Evolutionary conservation across 2,888 invertebrate species (phyloP).

Genomic region (Cyclophora punctaria): DNA sequence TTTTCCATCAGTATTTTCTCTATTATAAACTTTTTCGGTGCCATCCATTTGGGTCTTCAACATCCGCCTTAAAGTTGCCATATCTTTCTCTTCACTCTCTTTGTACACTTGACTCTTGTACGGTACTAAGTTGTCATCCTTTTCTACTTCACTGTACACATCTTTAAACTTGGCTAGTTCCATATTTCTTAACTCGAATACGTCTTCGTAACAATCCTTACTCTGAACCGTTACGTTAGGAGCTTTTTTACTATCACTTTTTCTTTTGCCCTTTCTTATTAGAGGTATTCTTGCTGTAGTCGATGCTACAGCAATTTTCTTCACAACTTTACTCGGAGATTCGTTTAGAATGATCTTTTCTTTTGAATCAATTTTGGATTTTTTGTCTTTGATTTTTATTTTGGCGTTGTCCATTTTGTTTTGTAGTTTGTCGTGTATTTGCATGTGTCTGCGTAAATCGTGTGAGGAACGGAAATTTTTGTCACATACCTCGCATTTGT

Average conservation of each 20-base stretch:
- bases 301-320: constrained; percentile 11
- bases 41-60: constrained; percentile 13
- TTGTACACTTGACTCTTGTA: constrained; percentile 27
- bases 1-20: constrained; percentile 53
- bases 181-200: not conserved
- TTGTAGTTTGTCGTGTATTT: constrained; percentile 77
- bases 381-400: constrained; percentile 17
- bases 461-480: constrained; percentile 89
- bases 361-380: not conserved
- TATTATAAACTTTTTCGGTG: not conserved
- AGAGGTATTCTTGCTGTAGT: constrained; percentile 5
- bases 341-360: constrained; percentile 3
- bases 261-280: not conserved
- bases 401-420: constrained; percentile 32
- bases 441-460: constrained; percentile 87
- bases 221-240: constrained; percentile 52
- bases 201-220: constrained; percentile 13
- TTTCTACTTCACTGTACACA: constrained; percentile 30
- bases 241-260: constrained; percentile 26
- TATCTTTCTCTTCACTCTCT: constrained; percentile 26
- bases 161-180: constrained; percentile 39
- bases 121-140: constrained; percentile 11
- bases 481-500: constrained; percentile 83
- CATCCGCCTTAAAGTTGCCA: constrained; percentile 38
- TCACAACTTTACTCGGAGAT: constrained; percentile 9